These are phyloP conservation scores for Potorous gilbertii DNA, from an alignment of 2,797 vertebrate species.

Conservation along the genomic window DNA sequence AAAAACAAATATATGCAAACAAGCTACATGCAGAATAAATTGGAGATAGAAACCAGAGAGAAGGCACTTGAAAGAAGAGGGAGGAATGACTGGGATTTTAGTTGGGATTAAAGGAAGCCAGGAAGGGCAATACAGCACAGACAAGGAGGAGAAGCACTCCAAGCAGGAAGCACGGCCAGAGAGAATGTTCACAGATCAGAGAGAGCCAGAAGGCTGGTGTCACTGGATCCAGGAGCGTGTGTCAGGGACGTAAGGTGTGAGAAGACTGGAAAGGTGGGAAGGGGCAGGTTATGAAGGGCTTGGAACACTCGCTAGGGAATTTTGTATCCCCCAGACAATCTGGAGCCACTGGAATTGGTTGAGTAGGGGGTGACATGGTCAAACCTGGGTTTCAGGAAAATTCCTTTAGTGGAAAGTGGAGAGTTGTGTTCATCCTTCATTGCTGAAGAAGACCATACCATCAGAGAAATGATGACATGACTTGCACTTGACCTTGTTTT, in stretches of 20 bases:
- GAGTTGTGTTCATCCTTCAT: too few relatives aligned
- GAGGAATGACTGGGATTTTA: neutral
- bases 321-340: neutral
- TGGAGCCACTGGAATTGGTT: neutral
- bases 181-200: neutral
- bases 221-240: neutral
- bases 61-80: neutral
- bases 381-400: neutral
- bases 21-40: neutral
- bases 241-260: neutral
- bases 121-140: neutral
- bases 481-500: too few relatives aligned
- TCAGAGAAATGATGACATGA: too few relatives aligned
- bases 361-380: neutral
- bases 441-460: too few relatives aligned
- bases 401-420: neutral
- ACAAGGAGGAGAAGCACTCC: neutral
- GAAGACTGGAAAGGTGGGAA: neutral
- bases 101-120: neutral
- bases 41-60: neutral
- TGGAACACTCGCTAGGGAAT: neutral
- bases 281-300: neutral
- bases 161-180: neutral
- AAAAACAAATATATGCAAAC: neutral
- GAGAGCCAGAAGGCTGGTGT: neutral